phyloP scores from a whole-genome alignment of 1,140 invertebrate species.

The Lithobius niger region DNA sequence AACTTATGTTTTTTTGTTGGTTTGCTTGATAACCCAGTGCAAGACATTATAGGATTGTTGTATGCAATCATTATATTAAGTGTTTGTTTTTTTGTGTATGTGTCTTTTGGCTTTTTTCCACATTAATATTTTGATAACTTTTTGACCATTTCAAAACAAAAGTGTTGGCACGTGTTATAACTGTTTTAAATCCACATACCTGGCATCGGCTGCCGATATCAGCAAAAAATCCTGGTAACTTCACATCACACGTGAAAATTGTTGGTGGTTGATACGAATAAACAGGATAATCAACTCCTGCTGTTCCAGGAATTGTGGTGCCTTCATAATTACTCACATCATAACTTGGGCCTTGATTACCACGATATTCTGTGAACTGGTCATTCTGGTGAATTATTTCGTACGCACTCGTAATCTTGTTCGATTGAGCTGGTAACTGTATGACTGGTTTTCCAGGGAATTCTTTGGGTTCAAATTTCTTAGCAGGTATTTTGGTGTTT shows the following conservation, averaged over 20 bases:
- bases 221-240: constrained; percentile 54
- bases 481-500: too few relatives aligned
- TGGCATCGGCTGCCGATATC: constrained; percentile 58
- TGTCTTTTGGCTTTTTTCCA: not conserved
- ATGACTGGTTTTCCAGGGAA: too few relatives aligned
- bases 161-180: not conserved
- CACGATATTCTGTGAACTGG: too few relatives aligned
- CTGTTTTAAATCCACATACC: constrained; percentile 27
- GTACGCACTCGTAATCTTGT: too few relatives aligned
- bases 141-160: too few relatives aligned
- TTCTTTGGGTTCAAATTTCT: too few relatives aligned
- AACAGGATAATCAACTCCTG: constrained; percentile 19
- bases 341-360: too few relatives aligned
- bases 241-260: constrained; percentile 45
- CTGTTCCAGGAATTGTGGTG: constrained; percentile 37
- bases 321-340: too few relatives aligned
- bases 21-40: not conserved
- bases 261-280: constrained; percentile 19
- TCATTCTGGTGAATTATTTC: too few relatives aligned
- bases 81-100: not conserved
- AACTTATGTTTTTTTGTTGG: too few relatives aligned
- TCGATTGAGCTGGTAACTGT: too few relatives aligned
- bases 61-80: not conserved
- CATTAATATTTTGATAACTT: not conserved
- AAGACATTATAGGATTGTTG: not conserved